Percentiles rank a stretch among this genome's conserved stretches.
These are phyloP conservation scores for Labroides dimidiatus DNA, from an alignment of 2,797 vertebrate genomes.

Conservation along the genomic window DNA sequence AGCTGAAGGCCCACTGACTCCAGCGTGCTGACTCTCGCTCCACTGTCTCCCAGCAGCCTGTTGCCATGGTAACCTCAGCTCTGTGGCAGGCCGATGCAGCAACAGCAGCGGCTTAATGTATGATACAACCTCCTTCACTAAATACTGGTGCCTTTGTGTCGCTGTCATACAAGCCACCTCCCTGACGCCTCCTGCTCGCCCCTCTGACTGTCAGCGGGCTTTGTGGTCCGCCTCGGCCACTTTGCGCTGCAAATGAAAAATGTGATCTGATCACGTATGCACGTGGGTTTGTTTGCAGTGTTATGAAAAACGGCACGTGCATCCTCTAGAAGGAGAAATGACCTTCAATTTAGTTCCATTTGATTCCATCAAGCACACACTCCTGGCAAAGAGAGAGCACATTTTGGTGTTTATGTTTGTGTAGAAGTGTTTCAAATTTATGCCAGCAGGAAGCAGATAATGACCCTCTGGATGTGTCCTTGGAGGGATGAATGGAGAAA, in stretches of 20 bases:
- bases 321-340: constrained; percentile 5
- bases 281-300: constrained; percentile 2
- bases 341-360: constrained; percentile 30
- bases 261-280: constrained; percentile 8
- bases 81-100: constrained; percentile 73
- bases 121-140: constrained; percentile 69
- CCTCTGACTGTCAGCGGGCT: constrained; percentile 34
- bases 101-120: constrained; percentile 57
- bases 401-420: constrained; percentile 31
- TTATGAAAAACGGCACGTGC: not conserved
- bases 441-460: constrained; percentile 56
- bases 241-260: constrained; percentile 22
- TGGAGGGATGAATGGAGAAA: constrained; percentile 53
- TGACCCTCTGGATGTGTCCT: constrained; percentile 61
- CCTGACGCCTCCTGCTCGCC: constrained; percentile 36
- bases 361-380: constrained; percentile 38
- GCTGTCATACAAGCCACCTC: constrained; percentile 66
- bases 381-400: constrained; percentile 21
- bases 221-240: constrained; percentile 20
- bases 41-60: constrained; percentile 77
- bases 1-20: constrained; percentile 78
- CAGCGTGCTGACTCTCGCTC: constrained; percentile 70
- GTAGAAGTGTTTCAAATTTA: constrained; percentile 46
- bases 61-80: constrained; percentile 86
- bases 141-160: constrained; percentile 72